A percentile compares a stretch with the other conserved stretches of the same genome.
Evolutionary conservation across 2,888 invertebrate genomes (phyloP).

Genomic region (Diarsia brunnea): DNA sequence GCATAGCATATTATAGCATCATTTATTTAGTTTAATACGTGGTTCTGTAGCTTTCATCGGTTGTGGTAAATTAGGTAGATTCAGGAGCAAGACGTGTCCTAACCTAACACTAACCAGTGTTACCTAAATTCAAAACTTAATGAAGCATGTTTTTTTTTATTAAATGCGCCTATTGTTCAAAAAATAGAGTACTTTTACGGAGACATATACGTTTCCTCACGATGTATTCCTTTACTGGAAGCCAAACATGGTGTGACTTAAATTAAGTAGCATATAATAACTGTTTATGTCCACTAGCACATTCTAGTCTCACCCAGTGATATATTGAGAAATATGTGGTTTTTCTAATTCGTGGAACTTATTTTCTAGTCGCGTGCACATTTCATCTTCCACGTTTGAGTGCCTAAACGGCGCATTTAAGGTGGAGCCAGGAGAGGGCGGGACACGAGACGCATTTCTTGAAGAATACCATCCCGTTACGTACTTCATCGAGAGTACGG

Average conservation of each 20-base stretch:
- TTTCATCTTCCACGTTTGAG: conserved; percentile 96
- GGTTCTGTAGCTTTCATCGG: background rate
- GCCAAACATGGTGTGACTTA: no score
- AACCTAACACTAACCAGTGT: background rate
- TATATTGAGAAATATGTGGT: no score
- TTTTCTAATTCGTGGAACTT: background rate
- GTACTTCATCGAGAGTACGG: conserved; percentile 94
- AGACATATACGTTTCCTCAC: background rate
- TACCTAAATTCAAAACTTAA: background rate
- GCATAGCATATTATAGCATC: no score
- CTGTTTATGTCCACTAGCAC: background rate
- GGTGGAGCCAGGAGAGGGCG: conserved; percentile 97
- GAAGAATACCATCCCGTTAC: conserved; percentile 96
- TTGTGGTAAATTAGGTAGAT: background rate
- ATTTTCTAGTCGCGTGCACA: conserved; percentile 96
- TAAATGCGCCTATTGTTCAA: no score
- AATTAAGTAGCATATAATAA: background rate
- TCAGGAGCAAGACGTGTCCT: background rate
- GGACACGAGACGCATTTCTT: conserved; percentile 95
- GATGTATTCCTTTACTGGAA: background rate
- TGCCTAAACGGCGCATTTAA: conserved; percentile 97
- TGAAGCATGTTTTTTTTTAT: background rate
- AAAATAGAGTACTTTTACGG: no score
- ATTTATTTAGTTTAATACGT: no score
- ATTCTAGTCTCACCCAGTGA: background rate